Evolutionary conservation across 2,888 invertebrate species (phyloP).

Genomic region (Tenthredo mesomela): DNA sequence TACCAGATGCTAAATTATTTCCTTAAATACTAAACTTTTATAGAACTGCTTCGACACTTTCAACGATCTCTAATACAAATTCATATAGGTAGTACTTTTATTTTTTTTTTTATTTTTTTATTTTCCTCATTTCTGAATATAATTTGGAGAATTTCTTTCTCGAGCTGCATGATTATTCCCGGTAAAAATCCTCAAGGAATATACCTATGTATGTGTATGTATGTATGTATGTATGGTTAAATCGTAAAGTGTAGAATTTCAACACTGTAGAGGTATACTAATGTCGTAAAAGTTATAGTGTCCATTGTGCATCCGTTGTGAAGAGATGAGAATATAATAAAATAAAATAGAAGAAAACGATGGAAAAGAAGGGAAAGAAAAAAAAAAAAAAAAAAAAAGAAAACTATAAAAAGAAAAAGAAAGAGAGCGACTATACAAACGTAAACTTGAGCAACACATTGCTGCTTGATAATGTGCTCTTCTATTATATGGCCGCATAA

Average conservation of each 20-base stretch:
- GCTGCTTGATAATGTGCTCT: background rate
- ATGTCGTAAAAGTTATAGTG: slow-evolving; percentile 43
- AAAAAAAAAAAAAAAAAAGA: background rate
- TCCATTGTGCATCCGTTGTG: slow-evolving; percentile 38
- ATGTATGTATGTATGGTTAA: background rate
- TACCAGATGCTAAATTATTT: background rate
- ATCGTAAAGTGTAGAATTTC: slow-evolving; percentile 13
- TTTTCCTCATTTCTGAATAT: background rate
- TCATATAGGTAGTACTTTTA: background rate
- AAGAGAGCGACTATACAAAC: background rate
- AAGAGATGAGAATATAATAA: background rate
- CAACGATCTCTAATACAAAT: background rate
- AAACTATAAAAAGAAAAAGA: too few relatives aligned
- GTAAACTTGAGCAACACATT: slow-evolving; percentile 6
- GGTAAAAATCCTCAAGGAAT: background rate
- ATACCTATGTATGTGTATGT: background rate
- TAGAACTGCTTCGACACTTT: background rate
- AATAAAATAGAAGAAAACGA: background rate
- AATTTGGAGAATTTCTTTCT: background rate
- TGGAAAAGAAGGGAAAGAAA: background rate
- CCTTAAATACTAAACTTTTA: background rate
- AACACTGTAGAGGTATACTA: background rate
- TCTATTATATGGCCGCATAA: background rate
- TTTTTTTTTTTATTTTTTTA: background rate
- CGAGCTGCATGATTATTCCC: background rate